phyloP scores from a whole-genome alignment of 2,113 vertebrate species.

The Carettochelys insculpta region DNA sequence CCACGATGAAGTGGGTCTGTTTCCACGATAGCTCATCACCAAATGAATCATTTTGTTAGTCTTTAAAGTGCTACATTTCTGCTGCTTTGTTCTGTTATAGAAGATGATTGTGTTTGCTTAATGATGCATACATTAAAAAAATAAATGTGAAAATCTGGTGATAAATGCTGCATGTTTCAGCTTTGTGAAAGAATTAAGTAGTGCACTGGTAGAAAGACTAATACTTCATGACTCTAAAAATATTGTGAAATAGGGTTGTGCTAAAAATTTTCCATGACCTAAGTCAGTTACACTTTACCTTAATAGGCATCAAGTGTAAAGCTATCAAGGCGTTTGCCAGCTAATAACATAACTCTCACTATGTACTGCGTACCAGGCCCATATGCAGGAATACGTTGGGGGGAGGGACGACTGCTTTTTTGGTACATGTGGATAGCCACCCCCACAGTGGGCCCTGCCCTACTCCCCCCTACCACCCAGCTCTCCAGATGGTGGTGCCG shows the following conservation, averaged over 20 bases:
- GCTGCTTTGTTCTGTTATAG: neutral
- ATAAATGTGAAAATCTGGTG: neutral
- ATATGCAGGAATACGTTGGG: too few species aligned
- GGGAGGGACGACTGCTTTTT: neutral
- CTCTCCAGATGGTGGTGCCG: too few species aligned
- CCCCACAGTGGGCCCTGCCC: too few species aligned
- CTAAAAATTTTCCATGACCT: neutral
- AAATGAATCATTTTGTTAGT: too few species aligned
- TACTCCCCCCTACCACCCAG: too few species aligned
- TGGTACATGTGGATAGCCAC: neutral
- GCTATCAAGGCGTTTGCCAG: neutral
- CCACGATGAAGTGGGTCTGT: too few species aligned
- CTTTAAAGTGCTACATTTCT: too few species aligned
- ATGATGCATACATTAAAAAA: neutral
- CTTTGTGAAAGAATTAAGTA: neutral
- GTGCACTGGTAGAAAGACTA: neutral
- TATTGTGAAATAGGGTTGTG: neutral
- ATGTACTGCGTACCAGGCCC: neutral
- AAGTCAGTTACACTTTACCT: neutral
- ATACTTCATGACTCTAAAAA: neutral
- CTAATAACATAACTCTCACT: neutral
- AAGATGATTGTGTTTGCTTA: neutral
- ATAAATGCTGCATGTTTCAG: neutral
- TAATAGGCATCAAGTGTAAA: neutral
- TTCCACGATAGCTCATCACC: too few species aligned